Evolutionary conservation across 2,888 invertebrate species (phyloP), one percentile per base, ranked within the genome.

Genomic region (Metalampra italica): DNA sequence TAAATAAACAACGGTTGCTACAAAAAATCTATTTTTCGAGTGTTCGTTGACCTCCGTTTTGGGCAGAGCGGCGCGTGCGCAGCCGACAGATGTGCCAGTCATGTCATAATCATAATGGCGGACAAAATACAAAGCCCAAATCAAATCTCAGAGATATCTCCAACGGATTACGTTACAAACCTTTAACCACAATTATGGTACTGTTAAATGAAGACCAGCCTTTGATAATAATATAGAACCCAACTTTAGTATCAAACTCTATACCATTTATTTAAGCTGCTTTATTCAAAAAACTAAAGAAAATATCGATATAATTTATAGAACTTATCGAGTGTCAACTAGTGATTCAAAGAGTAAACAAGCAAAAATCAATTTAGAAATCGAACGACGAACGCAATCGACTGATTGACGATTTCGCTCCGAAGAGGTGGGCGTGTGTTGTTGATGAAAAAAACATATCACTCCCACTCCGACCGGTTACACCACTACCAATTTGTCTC

Each of bases 391-490:
- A 72, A 77, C 71, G 78, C 72, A 77, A 81, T 62, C 63, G 66
- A 36, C 11, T 36, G 36, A 68, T 68, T 71, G 73, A 74, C 71
- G 71, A 76, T 79, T 80, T 76, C 74, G 71, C 75, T 67, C 64
- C 70, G 64, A 65, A 67, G 22, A 72, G 57, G 82, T 85, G 88
- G 88, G 89, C 88, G 89, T 88, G 79, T 81, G 85, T 75, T 68
- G 45, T 53, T 59, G 62, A 72, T 73, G 77, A 78, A 80, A 85
- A 85, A 88, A 86, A 78, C 86, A 85, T 82, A 86, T 86, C 79
- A 88, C 88, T 85, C 88, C 88, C 88, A 87, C 86, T 79, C 66
- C 66, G 68, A 75, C 76, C 78, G 76, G 79, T 81, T 77, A 68
- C 71, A 62, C 64, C 55, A 61, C 59, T 56, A 62, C 81, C 66